Evolutionary conservation across 2,888 invertebrate species (phyloP), one percentile per base, ranked within the genome.

Genomic region (Megaustenia siamemsis): DNA sequence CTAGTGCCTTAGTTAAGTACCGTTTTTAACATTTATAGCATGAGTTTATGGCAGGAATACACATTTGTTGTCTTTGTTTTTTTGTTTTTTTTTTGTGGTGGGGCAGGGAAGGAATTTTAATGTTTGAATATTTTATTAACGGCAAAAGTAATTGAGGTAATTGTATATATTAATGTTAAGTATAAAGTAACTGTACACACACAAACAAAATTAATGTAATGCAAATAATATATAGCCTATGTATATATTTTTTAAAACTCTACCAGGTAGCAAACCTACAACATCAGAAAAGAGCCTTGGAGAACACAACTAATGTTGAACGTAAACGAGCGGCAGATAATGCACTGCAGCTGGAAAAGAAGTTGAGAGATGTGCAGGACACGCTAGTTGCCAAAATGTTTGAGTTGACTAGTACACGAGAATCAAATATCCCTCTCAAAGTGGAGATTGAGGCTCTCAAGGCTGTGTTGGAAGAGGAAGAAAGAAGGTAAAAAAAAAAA

Each of bases 401-500:
- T 40, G 93, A 93, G 87, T 87, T 91, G 3, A 92, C 88, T 75
- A 83, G 86, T 3, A 90, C 91, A 10, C 77, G 91, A 10, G 93
- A 93, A 45, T 87, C 90, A 5, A 90, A 90, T 86, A 83, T 92
- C 21, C 92, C 92, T 18, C 90, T 93, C 18, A 93, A 91, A 83
- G 90, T 92, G 0, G 93, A 93, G 86, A 92, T 93, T 43, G 93
- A 93, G 77, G 89, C 92, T 1, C 87, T 93, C 79, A 91, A 91
- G 73, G 89, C 89, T 1, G 79, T 93, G 45, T 87, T 93, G 45
- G 93, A 92, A 56, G 93, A 93, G 71, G 93, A 93, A 82, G 93
- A 93, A 82, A 89, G 86, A 76, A 91, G 93, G 93, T 93, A 68
- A 3, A 35, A 15, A 18, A 12, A 18, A 32, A 6, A 45, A n/a